Conservation (phyloP, 35 echinoderm and acorn worm species). For the Patiria miniata region DNA sequence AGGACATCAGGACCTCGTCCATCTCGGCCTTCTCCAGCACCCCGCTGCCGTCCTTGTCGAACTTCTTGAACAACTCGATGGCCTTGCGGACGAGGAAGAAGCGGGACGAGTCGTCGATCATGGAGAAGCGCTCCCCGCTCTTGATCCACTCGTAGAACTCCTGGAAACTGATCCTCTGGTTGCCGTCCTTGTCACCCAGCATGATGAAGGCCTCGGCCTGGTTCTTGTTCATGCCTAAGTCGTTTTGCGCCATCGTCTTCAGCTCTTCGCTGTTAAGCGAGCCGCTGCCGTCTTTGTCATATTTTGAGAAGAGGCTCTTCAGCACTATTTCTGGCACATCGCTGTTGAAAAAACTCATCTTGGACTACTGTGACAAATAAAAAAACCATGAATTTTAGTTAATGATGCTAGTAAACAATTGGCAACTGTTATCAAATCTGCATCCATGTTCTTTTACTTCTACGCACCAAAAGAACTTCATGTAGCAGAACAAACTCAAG, state of each 20-base stretch:
- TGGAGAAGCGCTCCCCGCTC: conserved; percentile 1
- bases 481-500: no score
- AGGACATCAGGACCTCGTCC: background rate
- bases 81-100: background rate
- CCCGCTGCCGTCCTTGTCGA: conserved; percentile 7
- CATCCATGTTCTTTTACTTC: no score
- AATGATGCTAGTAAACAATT: no score
- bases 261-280: background rate
- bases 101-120: background rate
- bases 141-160: background rate
- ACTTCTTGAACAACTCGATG: background rate
- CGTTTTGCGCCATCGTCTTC: background rate
- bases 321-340: background rate
- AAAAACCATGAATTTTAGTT: no score
- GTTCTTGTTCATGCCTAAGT: conserved; percentile 13
- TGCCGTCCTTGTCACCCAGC: background rate
- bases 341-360: background rate
- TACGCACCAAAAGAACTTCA: no score
- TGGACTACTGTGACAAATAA: background rate
- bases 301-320: background rate
- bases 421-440: no score
- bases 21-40: background rate
- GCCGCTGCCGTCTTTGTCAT: background rate
- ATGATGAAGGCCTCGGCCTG: background rate
- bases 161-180: conserved; percentile 1